A percentile compares a stretch with the other conserved stretches of the same genome.
Evolutionary conservation across 2,888 invertebrate species (phyloP).

Genomic region (Leptinotarsa haldemani): DNA sequence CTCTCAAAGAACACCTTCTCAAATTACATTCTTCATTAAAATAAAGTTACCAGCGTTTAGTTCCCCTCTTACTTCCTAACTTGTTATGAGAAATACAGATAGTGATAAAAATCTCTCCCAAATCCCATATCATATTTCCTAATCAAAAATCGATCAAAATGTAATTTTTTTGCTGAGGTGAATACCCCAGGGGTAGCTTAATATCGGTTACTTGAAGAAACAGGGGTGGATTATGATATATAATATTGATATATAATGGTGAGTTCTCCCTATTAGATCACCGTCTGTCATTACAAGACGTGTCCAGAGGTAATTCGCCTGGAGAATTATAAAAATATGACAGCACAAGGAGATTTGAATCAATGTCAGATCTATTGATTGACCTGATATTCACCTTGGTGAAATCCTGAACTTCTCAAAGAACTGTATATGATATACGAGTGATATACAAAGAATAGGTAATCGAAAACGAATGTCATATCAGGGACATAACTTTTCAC

Average conservation of each 20-base stretch:
- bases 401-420: too few relatives aligned
- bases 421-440: too few relatives aligned
- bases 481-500: too few relatives aligned
- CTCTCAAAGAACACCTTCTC: conserved; percentile 10
- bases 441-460: too few relatives aligned
- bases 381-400: too few relatives aligned
- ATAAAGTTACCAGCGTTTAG: conserved; percentile 28
- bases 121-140: conserved; percentile 46
- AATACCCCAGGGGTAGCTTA: conserved; percentile 40
- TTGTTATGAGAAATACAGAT: conserved; percentile 40
- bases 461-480: too few relatives aligned
- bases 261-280: conserved; percentile 8
- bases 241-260: conserved; percentile 28
- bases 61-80: conserved; percentile 31
- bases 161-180: conserved; percentile 45
- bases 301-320: background rate
- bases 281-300: background rate
- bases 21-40: conserved; percentile 30
- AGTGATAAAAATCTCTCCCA: conserved; percentile 42
- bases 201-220: conserved; percentile 40
- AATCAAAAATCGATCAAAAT: conserved; percentile 51
- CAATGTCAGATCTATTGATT: too few relatives aligned
- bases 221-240: conserved; percentile 45
- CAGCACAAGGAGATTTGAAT: too few relatives aligned
- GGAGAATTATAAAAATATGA: too few relatives aligned